phyloP scores from a whole-genome alignment of 2,888 invertebrate genomes.

The Zonitis immaculata region DNA sequence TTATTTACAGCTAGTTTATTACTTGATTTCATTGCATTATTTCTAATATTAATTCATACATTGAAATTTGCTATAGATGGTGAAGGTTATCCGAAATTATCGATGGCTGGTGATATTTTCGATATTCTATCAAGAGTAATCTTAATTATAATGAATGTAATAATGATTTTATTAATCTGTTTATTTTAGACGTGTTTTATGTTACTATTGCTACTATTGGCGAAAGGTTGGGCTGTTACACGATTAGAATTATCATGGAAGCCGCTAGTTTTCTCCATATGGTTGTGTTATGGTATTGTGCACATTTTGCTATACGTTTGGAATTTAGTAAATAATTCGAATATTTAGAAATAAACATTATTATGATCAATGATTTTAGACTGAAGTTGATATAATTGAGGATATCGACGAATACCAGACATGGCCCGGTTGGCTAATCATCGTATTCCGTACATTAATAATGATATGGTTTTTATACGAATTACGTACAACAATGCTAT shows the following conservation, averaged over 20 bases:
- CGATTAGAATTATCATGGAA: slow-evolving; percentile 84
- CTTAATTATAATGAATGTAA: too few relatives aligned
- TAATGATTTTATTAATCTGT: too few relatives aligned
- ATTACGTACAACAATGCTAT: slow-evolving; percentile 69
- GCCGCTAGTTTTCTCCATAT: slow-evolving; percentile 77
- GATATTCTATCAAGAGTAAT: slow-evolving; percentile 87
- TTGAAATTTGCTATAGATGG: slow-evolving; percentile 90
- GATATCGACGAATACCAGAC: slow-evolving; percentile 97
- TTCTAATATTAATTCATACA: slow-evolving; percentile 82
- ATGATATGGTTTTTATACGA: slow-evolving; percentile 87
- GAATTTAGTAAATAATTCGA: slow-evolving; percentile 74
- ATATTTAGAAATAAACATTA: neutral
- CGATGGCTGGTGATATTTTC: slow-evolving; percentile 85
- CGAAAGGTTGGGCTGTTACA: slow-evolving; percentile 97
- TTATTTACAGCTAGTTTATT: slow-evolving; percentile 83
- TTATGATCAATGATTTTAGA: slow-evolving; percentile 56
- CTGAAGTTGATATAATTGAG: slow-evolving; percentile 92
- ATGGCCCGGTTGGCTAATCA: slow-evolving; percentile 94
- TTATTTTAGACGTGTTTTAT: slow-evolving; percentile 79
- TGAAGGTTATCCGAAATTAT: slow-evolving; percentile 74
- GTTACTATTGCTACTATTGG: slow-evolving; percentile 83
- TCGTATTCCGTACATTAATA: slow-evolving; percentile 77
- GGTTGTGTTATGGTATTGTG: slow-evolving; percentile 87
- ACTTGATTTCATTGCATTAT: slow-evolving; percentile 79
- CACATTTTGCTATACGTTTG: slow-evolving; percentile 91